These are phyloP conservation scores for Burhinus bistriatus DNA, from an alignment of 2,113 vertebrate genomes.

Conservation along the genomic window DNA sequence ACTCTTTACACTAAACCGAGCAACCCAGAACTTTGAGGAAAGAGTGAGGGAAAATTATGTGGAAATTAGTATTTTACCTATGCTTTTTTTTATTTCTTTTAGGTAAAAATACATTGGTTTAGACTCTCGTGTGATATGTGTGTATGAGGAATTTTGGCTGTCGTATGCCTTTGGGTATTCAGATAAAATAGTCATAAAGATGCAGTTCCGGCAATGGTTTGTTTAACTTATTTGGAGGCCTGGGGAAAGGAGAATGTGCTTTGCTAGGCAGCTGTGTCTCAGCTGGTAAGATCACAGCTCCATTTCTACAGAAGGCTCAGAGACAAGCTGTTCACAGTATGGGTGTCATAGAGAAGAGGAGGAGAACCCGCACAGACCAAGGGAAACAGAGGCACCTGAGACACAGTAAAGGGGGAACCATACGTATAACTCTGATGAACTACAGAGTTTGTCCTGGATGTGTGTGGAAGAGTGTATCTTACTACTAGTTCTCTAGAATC, in stretches of 20 bases:
- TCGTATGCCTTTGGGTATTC: not conserved
- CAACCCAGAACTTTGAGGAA: not conserved
- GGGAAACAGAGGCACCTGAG: not conserved
- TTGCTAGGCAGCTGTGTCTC: not conserved
- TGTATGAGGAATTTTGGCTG: not conserved
- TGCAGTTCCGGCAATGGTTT: not conserved
- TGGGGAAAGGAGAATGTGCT: not conserved
- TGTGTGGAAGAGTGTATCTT: not conserved
- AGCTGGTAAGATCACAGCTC: not conserved
- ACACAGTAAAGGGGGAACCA: not conserved
- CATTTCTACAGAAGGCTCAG: not conserved
- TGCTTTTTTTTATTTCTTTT: not conserved
- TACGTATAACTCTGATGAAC: not conserved
- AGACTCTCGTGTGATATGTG: not conserved
- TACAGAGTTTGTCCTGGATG: not conserved
- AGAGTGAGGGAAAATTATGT: not conserved
- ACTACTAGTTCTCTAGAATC: not conserved
- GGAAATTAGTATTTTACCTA: not conserved
- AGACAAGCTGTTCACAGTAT: not conserved
- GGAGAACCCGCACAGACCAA: not conserved
- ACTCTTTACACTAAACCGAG: not conserved
- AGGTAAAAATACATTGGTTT: not conserved
- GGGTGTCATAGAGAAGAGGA: fast-evolving
- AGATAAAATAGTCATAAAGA: not conserved
- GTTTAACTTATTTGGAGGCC: not conserved